Conservation (phyloP, 2,797 vertebrate genomes). For the Myripristis murdjan region DNA sequence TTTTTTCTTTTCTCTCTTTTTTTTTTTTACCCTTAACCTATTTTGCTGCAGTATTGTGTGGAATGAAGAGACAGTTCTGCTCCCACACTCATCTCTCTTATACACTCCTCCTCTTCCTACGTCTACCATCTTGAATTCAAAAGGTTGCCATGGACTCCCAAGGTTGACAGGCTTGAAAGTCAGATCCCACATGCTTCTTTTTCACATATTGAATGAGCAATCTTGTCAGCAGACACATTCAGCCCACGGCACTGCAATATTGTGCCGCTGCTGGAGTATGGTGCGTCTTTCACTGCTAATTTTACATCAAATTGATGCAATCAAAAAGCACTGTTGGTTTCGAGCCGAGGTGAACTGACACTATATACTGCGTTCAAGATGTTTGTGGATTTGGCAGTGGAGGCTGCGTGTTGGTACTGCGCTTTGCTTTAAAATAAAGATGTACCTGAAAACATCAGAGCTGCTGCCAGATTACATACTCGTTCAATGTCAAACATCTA, state of each 20-base stretch:
- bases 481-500: conserved; percentile 20
- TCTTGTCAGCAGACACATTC: conserved; percentile 32
- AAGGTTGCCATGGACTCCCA: conserved; percentile 75
- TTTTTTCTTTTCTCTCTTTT: too few species aligned
- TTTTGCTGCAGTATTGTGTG: conserved; percentile 58
- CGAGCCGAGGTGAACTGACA: too few species aligned
- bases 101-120: conserved; percentile 28
- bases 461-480: not conserved
- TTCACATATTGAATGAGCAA: conserved; percentile 54
- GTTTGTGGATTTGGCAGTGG: not conserved
- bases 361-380: too few species aligned
- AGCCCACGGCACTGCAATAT: conserved; percentile 18
- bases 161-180: conserved; percentile 67
- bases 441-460: conserved; percentile 26
- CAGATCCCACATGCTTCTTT: conserved; percentile 54
- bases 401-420: not conserved
- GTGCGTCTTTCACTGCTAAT: conserved; percentile 1
- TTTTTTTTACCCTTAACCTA: conserved; percentile 68
- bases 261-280: conserved; percentile 5
- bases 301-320: conserved; percentile 12
- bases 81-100: conserved; percentile 45
- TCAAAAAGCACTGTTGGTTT: conserved; percentile 4
- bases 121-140: conserved; percentile 63
- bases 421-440: not conserved
- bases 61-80: conserved; percentile 55